Evolutionary conservation across 2,888 invertebrate species (phyloP), one percentile per base, ranked within the genome.

Genomic region (Hofmannophila pseudospretella): DNA sequence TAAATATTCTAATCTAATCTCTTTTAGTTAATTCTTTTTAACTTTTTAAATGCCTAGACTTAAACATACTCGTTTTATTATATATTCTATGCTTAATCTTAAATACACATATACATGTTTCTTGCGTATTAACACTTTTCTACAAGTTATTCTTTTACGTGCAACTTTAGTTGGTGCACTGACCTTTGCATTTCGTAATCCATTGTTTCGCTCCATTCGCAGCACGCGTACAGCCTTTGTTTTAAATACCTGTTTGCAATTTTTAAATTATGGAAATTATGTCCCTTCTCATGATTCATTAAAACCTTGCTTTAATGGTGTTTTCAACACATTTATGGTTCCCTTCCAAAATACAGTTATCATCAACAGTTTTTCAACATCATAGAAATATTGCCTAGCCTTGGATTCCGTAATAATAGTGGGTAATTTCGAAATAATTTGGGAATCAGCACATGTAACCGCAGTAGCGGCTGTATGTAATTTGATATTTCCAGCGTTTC

Each of bases 101-200:
- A n/a, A n/a, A n/a, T n/a, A n/a, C n/a, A n/a, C n/a, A n/a, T n/a
- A n/a, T n/a, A n/a, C n/a, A n/a, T n/a, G n/a, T n/a, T n/a, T n/a
- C n/a, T n/a, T n/a, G n/a, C n/a, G n/a, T n/a, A n/a, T n/a, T n/a
- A n/a, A n/a, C n/a, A n/a, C n/a, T n/a, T n/a, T n/a, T n/a, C n/a
- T n/a, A n/a, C n/a, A n/a, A n/a, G n/a, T n/a, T n/a, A n/a, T n/a
- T n/a, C n/a, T n/a, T n/a, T n/a, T n/a, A n/a, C n/a, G n/a, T n/a
- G n/a, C n/a, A n/a, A n/a, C n/a, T n/a, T n/a, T n/a, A n/a, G n/a
- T n/a, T n/a, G n/a, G 77, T 68, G 49, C 75, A 57, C 61, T 70
- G 74, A 76, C 70, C 75, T 55, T 57, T 51, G 37, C 49, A 54
- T 72, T 75, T 69, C 58, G 66, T 67, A 71, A 76, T 52, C 59